Evolutionary conservation across 64 coral and sea anemone species (phyloP).

Genomic region (Cladopsammia gracilis): DNA sequence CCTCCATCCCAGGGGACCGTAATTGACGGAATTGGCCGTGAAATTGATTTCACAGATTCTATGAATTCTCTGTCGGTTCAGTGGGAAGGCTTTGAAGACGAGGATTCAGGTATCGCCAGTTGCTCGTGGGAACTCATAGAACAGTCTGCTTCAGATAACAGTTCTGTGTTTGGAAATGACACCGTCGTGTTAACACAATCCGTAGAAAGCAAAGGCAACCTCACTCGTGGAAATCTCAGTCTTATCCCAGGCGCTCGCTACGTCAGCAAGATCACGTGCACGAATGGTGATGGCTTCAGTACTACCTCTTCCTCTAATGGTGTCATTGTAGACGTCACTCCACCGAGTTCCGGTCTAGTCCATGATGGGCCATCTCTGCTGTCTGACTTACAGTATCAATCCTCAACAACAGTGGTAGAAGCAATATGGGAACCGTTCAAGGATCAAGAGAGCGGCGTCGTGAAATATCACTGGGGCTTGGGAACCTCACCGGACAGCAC

Average conservation of each 20-base stretch:
- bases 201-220: constrained; percentile 59
- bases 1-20: constrained; percentile 78
- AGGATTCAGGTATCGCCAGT: constrained; percentile 62
- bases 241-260: constrained; percentile 84
- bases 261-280: constrained; percentile 75
- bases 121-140: constrained; percentile 82
- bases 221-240: constrained; percentile 59
- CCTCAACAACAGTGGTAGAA: constrained; percentile 37
- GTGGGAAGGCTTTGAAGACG: constrained; percentile 87
- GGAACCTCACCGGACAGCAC: constrained; percentile 75
- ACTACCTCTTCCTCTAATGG: constrained; percentile 84
- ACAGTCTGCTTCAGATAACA: constrained; percentile 72
- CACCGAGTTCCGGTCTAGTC: constrained; percentile 63
- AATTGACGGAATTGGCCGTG: constrained; percentile 66
- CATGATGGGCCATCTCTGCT: constrained; percentile 52
- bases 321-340: constrained; percentile 83
- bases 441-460: constrained; percentile 87
- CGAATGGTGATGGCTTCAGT: constrained; percentile 87
- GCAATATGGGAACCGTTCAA: constrained; percentile 73
- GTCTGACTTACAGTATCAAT: constrained; percentile 68
- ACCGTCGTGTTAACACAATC: constrained; percentile 64
- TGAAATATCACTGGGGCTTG: constrained; percentile 83
- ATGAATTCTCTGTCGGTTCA: constrained; percentile 37
- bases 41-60: constrained; percentile 82
- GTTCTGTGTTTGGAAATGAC: constrained; percentile 77